phyloP scores from a whole-genome alignment of 2,113 vertebrate genomes.

The Micromys minutus region DNA sequence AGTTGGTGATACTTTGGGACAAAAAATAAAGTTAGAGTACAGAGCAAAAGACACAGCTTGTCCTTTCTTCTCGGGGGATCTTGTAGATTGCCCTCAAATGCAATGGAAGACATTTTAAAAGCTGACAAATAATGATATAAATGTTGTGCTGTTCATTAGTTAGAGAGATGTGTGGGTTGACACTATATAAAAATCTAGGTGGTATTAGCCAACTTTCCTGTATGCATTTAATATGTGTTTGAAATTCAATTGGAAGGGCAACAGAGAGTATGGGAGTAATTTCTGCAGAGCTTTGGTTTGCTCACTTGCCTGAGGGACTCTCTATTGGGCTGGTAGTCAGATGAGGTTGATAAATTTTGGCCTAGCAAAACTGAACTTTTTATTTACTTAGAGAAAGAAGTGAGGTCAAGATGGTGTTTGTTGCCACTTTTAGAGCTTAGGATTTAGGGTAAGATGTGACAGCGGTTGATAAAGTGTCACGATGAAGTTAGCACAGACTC shows the following conservation, averaged over 20 bases:
- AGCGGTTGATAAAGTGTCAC: slow-evolving; percentile 20
- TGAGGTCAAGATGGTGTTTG: neutral
- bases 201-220: slow-evolving; percentile 13
- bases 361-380: neutral
- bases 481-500: neutral
- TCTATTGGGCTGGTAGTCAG: neutral
- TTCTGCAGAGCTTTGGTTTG: slow-evolving; percentile 34
- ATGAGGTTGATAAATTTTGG: neutral
- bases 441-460: slow-evolving; percentile 40
- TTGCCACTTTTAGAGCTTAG: slow-evolving; percentile 44
- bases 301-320: neutral
- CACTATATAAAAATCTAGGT: slow-evolving; percentile 9
- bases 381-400: slow-evolving; percentile 47
- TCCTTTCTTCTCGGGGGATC: neutral
- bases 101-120: slow-evolving; percentile 36
- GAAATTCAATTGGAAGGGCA: slow-evolving; percentile 30
- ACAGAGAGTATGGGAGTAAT: slow-evolving; percentile 23
- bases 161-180: neutral
- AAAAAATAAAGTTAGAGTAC: slow-evolving; percentile 44
- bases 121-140: slow-evolving; percentile 24
- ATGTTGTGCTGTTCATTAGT: neutral
- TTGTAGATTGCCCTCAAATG: neutral
- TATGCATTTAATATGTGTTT: slow-evolving; percentile 49
- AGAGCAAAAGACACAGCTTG: slow-evolving; percentile 11
- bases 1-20: neutral